Evolutionary conservation across 2,113 vertebrate species (phyloP).

Genomic region (Ophiodon elongatus): DNA sequence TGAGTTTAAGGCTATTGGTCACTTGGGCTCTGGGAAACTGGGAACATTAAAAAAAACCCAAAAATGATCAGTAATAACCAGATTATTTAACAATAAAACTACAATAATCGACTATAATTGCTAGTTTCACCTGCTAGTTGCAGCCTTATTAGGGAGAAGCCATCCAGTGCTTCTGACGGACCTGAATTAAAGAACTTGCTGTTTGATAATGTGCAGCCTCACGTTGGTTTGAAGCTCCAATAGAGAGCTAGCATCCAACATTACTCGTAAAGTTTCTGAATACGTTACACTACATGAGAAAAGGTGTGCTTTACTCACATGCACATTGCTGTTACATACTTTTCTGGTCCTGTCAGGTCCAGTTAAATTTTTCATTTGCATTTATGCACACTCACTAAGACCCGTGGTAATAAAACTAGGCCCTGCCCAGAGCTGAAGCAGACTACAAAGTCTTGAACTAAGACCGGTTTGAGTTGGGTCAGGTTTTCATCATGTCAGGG

Average conservation of each 20-base stretch:
- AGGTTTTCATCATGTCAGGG: constrained; percentile 1
- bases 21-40: too few species aligned
- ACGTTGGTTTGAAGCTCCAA: background rate
- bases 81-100: background rate
- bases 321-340: background rate
- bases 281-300: fast-evolving
- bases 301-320: background rate
- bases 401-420: constrained; percentile 34
- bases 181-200: too few species aligned
- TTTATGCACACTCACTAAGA: constrained; percentile 9
- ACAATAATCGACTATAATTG: background rate
- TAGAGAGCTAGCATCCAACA: background rate
- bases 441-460: constrained; percentile 33
- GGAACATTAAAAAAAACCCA: background rate
- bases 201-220: background rate
- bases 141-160: background rate
- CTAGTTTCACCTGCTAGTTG: background rate
- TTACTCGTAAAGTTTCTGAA: background rate
- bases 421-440: background rate
- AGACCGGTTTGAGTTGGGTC: constrained; percentile 7
- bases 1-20: background rate
- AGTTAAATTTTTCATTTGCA: constrained; percentile 21
- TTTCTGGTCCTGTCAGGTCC: constrained; percentile 12
- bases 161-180: too few species aligned
- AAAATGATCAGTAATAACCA: background rate